Evolutionary conservation across 2,888 invertebrate species (phyloP).

Genomic region (Caenorhabditis parvicauda): DNA sequence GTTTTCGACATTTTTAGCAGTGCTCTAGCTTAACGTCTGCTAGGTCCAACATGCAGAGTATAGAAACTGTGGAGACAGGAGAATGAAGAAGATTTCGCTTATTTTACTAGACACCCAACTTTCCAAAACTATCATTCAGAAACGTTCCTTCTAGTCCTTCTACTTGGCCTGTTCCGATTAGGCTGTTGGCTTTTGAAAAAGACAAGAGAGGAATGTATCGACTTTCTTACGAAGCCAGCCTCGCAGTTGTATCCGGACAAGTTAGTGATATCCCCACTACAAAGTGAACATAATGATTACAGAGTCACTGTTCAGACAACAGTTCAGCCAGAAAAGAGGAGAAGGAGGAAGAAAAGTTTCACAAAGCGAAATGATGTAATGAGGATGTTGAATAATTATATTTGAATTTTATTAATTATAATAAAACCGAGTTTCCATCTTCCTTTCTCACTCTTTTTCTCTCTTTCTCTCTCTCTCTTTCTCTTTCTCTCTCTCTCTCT

Average conservation of each 20-base stretch:
- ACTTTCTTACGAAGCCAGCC: conserved; percentile 46
- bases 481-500: conserved; percentile 4
- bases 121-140: conserved; percentile 14
- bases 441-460: not conserved
- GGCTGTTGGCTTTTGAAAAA: conserved; percentile 29
- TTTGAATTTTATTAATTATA: not conserved
- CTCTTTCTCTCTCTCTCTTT: conserved; percentile 2
- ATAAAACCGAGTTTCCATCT: not conserved
- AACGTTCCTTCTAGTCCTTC: conserved; percentile 26
- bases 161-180: conserved; percentile 20
- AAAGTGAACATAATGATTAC: no score
- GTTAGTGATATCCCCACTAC: no score
- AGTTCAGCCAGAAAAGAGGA: no score
- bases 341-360: no score
- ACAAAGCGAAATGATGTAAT: no score
- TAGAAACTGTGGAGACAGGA: no score
- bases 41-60: no score
- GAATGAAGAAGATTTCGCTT: no score
- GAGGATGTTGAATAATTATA: no score
- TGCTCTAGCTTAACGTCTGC: not conserved
- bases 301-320: no score
- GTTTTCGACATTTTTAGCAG: not conserved
- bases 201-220: conserved; percentile 33
- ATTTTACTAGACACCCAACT: no score
- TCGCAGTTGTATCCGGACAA: conserved; percentile 35